Percentiles rank a stretch among this genome's conserved stretches.
Conservation (phyloP, 2,113 vertebrate genomes). For the Pipra filicauda region DNA sequence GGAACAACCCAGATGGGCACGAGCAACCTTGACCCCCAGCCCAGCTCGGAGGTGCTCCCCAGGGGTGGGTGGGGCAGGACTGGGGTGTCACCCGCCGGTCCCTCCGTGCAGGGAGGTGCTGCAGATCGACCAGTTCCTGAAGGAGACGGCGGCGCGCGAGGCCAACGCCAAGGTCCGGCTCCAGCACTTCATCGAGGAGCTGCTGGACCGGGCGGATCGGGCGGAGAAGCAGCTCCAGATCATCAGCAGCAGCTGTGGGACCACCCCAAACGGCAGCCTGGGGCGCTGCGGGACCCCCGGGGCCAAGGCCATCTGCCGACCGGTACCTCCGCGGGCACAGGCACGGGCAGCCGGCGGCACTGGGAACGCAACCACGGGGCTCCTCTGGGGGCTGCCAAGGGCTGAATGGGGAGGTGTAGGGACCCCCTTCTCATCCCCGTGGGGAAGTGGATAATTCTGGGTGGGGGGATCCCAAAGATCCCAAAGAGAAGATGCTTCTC, state of each 20-base stretch:
- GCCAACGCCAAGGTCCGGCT: conserved; percentile 95
- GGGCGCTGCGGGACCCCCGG: conserved; percentile 85
- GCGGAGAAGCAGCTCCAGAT: conserved; percentile 97
- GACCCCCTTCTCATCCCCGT: rapidly evolving
- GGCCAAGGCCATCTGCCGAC: conserved; percentile 76
- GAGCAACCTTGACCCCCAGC: rapidly evolving
- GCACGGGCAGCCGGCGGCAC: background rate
- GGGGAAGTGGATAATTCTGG: rapidly evolving
- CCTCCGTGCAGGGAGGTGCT: conserved; percentile 85
- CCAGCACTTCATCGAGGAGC: conserved; percentile 98
- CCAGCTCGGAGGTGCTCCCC: rapidly evolving
- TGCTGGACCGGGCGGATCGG: conserved; percentile 92
- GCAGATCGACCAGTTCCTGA: conserved; percentile 97
- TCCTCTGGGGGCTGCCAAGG: background rate
- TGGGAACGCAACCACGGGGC: rapidly evolving
- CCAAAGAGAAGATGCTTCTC: background rate
- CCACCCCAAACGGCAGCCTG: conserved; percentile 92
- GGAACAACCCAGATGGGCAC: rapidly evolving
- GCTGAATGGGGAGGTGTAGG: background rate
- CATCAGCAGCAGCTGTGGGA: conserved; percentile 94
- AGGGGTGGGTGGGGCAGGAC: rapidly evolving
- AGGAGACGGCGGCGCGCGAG: conserved; percentile 93
- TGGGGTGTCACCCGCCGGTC: background rate
- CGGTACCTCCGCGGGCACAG: conserved; percentile 66
- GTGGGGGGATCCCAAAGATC: too few species aligned